These are phyloP conservation scores for Drosophila teissieri DNA, from an alignment of 1,140 invertebrate genomes.

Conservation along the genomic window DNA sequence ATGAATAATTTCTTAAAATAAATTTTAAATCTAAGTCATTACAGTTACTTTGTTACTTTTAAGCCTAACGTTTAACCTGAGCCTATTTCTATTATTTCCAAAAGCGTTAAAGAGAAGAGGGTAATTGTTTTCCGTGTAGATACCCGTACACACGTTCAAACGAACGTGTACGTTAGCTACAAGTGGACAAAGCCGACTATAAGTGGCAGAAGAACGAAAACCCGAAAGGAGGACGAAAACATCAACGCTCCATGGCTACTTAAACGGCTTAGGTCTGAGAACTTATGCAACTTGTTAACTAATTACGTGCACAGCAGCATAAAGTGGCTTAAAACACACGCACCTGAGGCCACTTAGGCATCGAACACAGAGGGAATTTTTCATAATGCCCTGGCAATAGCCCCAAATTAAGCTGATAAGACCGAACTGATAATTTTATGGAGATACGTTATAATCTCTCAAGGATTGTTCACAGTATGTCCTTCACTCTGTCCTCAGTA, in stretches of 20 bases:
- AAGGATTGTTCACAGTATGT: neutral
- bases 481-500: neutral
- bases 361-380: neutral
- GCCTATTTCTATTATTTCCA: neutral
- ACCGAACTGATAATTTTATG: neutral
- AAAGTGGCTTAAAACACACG: slow-evolving; percentile 29
- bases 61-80: too few relatives aligned
- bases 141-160: slow-evolving; percentile 7
- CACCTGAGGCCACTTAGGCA: neutral
- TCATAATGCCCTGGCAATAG: neutral
- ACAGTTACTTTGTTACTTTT: too few relatives aligned
- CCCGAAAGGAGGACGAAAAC: slow-evolving; percentile 17
- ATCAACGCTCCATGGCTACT: slow-evolving; percentile 52
- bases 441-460: neutral
- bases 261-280: slow-evolving; percentile 68
- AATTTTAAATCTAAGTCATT: too few relatives aligned
- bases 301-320: slow-evolving; percentile 55
- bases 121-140: neutral
- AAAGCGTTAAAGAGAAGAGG: too few relatives aligned
- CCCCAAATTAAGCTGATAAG: neutral
- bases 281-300: slow-evolving; percentile 74
- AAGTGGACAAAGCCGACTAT: slow-evolving; percentile 60
- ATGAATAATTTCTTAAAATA: too few relatives aligned
- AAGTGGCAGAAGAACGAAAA: slow-evolving; percentile 50
- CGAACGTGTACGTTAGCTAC: slow-evolving; percentile 27